Evolutionary conservation across 2,888 invertebrate genomes (phyloP).

Genomic region (Chironomus riparius): DNA sequence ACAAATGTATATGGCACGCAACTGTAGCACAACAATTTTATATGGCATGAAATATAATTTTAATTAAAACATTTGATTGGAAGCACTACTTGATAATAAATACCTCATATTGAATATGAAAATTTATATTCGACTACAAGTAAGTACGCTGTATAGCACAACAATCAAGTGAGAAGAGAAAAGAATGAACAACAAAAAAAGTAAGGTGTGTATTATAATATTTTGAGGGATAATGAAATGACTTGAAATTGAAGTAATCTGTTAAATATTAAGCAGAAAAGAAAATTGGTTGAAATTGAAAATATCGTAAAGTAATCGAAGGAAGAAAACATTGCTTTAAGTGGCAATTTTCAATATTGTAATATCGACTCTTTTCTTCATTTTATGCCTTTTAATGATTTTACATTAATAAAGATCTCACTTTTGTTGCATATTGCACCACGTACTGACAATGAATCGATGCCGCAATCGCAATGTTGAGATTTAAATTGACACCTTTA

Average conservation of each 20-base stretch:
- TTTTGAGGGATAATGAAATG: slow-evolving; percentile 20
- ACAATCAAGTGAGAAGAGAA: too few relatives aligned
- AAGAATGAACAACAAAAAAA: neutral
- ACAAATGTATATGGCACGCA: too few relatives aligned
- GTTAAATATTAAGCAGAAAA: neutral
- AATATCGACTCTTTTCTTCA: neutral
- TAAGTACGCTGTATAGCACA: too few relatives aligned
- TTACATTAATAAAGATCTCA: slow-evolving; percentile 20
- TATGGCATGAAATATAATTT: too few relatives aligned
- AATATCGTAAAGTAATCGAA: neutral
- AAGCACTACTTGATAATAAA: too few relatives aligned
- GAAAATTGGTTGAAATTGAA: slow-evolving; percentile 3
- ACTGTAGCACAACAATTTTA: too few relatives aligned
- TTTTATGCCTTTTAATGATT: slow-evolving; percentile 10
- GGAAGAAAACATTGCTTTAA: slow-evolving; percentile 11
- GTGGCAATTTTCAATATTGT: slow-evolving; percentile 15
- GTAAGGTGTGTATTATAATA: slow-evolving; percentile 6
- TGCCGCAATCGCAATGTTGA: slow-evolving; percentile 1
- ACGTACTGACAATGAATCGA: neutral
- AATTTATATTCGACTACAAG: too few relatives aligned
- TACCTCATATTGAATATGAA: too few relatives aligned
- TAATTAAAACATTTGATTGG: too few relatives aligned
- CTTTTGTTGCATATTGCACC: neutral
- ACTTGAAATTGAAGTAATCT: neutral
- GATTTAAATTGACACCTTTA: slow-evolving; percentile 14